These are phyloP conservation scores for Fissipunctia ypsillon DNA, from an alignment of 2,888 invertebrate genomes.

Conservation along the genomic window DNA sequence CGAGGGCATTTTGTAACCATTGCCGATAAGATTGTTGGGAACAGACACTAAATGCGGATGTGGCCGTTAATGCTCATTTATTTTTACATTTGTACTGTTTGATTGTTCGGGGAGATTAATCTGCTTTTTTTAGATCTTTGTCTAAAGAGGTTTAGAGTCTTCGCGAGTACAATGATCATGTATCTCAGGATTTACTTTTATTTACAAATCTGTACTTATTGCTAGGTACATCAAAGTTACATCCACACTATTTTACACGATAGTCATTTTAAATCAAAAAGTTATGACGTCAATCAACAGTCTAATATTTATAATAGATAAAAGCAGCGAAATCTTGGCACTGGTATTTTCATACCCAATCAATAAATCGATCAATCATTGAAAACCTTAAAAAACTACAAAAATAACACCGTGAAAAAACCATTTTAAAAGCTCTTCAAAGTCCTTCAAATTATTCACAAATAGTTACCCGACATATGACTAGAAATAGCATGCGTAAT, in stretches of 20 bases:
- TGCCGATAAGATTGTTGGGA: slow-evolving; percentile 62
- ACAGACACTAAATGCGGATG: slow-evolving; percentile 63
- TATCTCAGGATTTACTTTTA: neutral
- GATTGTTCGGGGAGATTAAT: slow-evolving; percentile 43
- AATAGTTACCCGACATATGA: slow-evolving; percentile 8
- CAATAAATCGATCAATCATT: slow-evolving; percentile 32
- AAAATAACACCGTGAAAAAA: slow-evolving; percentile 12
- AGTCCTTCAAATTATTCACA: slow-evolving; percentile 29
- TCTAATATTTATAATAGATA: too few species aligned
- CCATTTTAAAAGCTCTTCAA: slow-evolving; percentile 37
- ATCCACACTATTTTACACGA: too few species aligned
- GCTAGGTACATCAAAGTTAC: too few species aligned
- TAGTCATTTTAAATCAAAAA: neutral
- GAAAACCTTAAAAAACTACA: neutral
- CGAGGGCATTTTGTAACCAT: slow-evolving; percentile 57
- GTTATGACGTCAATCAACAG: slow-evolving; percentile 13
- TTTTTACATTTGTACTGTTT: slow-evolving; percentile 56
- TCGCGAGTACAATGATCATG: too few species aligned
- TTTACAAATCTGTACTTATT: neutral
- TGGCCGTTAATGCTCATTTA: slow-evolving; percentile 60
- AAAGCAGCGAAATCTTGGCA: neutral
- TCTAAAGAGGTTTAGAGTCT: too few species aligned
- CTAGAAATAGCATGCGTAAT: slow-evolving; percentile 22
- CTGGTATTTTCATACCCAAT: slow-evolving; percentile 4
- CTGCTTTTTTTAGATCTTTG: slow-evolving; percentile 14